Evolutionary conservation across 2,797 vertebrate species (phyloP).

Genomic region (Myripristis jacobus): DNA sequence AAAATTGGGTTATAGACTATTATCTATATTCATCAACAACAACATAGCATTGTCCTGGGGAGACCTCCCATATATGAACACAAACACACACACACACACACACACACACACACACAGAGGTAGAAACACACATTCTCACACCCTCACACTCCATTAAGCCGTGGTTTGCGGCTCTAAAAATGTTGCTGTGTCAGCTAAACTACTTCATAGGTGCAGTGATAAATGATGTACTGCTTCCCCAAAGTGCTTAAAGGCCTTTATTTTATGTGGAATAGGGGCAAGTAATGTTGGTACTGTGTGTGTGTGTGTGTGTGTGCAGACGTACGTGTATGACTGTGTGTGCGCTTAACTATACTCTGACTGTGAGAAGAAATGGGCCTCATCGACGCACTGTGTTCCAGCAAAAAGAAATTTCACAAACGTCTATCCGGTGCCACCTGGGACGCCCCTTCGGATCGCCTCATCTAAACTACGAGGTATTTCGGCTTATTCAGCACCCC

Average conservation of each 20-base stretch:
- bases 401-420: too few species aligned
- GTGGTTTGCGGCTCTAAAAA: constrained; percentile 23
- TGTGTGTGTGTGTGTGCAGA: background rate
- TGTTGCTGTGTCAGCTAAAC: constrained; percentile 34
- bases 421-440: too few species aligned
- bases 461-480: constrained; percentile 31
- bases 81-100: constrained; percentile 2
- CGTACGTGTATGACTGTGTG: background rate
- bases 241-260: constrained; percentile 34
- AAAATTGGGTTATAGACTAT: constrained; percentile 35
- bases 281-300: background rate
- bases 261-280: constrained; percentile 30
- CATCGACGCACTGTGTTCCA: too few species aligned
- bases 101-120: constrained; percentile 5
- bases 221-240: constrained; percentile 29
- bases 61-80: background rate
- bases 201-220: constrained; percentile 49
- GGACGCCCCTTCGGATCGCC: too few species aligned
- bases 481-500: constrained; percentile 24
- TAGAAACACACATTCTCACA: background rate
- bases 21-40: constrained; percentile 9
- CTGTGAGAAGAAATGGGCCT: background rate
- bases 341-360: background rate
- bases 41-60: background rate
- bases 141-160: background rate